Evolutionary conservation across 2,888 invertebrate genomes (phyloP).

Genomic region (Diaprepes abbreviatus): DNA sequence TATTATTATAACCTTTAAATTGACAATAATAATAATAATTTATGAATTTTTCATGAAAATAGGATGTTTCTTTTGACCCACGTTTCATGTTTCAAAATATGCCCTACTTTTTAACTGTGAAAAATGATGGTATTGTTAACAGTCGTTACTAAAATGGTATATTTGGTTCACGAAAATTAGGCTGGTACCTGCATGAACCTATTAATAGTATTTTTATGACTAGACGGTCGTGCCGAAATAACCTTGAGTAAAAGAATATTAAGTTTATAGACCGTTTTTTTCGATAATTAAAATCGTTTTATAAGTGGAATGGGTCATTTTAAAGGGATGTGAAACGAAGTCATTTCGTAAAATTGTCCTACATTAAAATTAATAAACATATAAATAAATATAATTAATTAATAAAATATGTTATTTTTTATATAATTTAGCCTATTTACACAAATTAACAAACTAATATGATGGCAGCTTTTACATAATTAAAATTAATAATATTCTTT

Average conservation of each 20-base stretch:
- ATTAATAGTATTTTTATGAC: background rate
- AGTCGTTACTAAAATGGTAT: background rate
- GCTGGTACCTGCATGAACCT: constrained; percentile 7
- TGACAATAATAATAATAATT: background rate
- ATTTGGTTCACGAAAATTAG: constrained; percentile 6
- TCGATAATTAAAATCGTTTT: too few relatives aligned
- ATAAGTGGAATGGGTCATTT: too few relatives aligned
- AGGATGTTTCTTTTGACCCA: constrained; percentile 13
- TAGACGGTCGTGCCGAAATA: background rate
- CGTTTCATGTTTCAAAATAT: constrained; percentile 1
- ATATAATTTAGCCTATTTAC: too few relatives aligned
- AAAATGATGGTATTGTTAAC: constrained; percentile 10
- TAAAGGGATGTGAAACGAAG: too few relatives aligned
- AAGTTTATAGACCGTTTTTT: too few relatives aligned
- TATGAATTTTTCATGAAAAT: constrained; percentile 8
- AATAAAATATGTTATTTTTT: too few relatives aligned
- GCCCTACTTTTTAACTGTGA: background rate
- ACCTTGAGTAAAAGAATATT: background rate
- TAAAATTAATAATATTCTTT: too few relatives aligned
- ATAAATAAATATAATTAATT: too few relatives aligned
- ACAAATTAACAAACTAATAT: too few relatives aligned
- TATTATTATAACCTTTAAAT: constrained; percentile 4
- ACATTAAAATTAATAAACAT: too few relatives aligned
- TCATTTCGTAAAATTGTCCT: too few relatives aligned
- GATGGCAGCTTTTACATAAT: too few relatives aligned